Evolutionary conservation across 2,888 invertebrate species (phyloP).

Genomic region (Callyntrura sp.): DNA sequence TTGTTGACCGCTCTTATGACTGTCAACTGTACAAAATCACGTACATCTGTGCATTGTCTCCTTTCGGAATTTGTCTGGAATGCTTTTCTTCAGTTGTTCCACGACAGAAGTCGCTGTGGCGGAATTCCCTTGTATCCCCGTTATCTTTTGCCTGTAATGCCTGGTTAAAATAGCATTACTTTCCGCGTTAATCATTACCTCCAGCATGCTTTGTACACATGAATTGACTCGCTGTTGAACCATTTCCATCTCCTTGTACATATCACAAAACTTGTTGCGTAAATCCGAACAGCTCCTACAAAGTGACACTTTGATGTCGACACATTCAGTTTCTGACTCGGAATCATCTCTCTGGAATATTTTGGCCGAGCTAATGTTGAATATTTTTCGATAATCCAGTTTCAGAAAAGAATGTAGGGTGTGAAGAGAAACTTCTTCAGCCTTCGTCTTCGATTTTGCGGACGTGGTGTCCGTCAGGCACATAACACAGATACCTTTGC

Average conservation of each 20-base stretch:
- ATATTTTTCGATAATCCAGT: constrained; percentile 23
- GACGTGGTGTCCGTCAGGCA: not conserved
- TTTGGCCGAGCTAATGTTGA: not conserved
- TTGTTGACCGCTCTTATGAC: too few species aligned
- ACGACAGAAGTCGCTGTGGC: not conserved
- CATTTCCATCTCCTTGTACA: constrained; percentile 4
- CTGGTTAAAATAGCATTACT: constrained; percentile 21
- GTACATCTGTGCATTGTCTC: constrained; percentile 43
- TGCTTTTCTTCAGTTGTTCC: constrained; percentile 12
- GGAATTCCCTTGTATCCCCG: not conserved
- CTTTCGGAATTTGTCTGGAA: constrained; percentile 49
- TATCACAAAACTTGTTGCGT: constrained; percentile 23
- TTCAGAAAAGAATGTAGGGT: not conserved
- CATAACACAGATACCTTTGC: constrained; percentile 29
- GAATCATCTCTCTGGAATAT: not conserved
- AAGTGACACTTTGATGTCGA: constrained; percentile 44
- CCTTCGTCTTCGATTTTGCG: too few species aligned
- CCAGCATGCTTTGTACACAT: constrained; percentile 13
- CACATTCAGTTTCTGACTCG: not conserved
- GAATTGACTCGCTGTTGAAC: not conserved
- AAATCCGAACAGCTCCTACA: constrained; percentile 16
- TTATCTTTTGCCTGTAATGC: not conserved
- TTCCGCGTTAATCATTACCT: constrained; percentile 48
- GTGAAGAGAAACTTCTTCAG: not conserved
- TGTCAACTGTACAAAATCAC: not conserved